Evolutionary conservation across 2,888 invertebrate species (phyloP).

Genomic region (Arge pagana): DNA sequence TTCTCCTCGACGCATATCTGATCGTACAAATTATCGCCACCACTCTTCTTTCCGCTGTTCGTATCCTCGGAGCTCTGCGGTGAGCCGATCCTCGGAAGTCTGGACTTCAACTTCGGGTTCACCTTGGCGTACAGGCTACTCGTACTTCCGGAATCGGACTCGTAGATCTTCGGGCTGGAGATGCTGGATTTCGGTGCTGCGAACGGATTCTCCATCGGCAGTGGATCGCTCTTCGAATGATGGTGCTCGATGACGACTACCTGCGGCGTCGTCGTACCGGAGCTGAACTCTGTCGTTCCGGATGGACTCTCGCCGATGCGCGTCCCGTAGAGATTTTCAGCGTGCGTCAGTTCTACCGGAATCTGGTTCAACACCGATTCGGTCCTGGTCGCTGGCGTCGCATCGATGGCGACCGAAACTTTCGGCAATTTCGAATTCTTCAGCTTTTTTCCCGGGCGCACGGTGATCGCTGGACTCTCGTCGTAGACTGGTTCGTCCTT

Average conservation of each 20-base stretch:
- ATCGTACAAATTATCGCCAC: constrained; percentile 41
- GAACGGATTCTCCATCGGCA: constrained; percentile 50
- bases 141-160: constrained; percentile 52
- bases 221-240: constrained; percentile 53
- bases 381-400: constrained; percentile 75
- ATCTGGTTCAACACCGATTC: constrained; percentile 75
- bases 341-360: constrained; percentile 74
- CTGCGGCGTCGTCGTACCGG: constrained; percentile 40
- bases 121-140: constrained; percentile 54
- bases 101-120: constrained; percentile 48
- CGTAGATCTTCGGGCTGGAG: constrained; percentile 44
- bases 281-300: constrained; percentile 27
- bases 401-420: constrained; percentile 79
- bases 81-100: constrained; percentile 36
- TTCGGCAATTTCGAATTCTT: constrained; percentile 65
- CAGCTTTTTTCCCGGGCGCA: constrained; percentile 56
- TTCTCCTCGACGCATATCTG: constrained; percentile 18
- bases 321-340: constrained; percentile 33
- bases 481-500: constrained; percentile 48
- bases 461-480: constrained; percentile 44
- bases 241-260: constrained; percentile 54
- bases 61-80: constrained; percentile 25
- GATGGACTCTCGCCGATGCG: constrained; percentile 31
- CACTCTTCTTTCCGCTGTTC: constrained; percentile 22
- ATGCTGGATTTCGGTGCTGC: constrained; percentile 54